Evolutionary conservation across 1,140 invertebrate genomes (phyloP).

Genomic region (Zaprionus kolodkinae): DNA sequence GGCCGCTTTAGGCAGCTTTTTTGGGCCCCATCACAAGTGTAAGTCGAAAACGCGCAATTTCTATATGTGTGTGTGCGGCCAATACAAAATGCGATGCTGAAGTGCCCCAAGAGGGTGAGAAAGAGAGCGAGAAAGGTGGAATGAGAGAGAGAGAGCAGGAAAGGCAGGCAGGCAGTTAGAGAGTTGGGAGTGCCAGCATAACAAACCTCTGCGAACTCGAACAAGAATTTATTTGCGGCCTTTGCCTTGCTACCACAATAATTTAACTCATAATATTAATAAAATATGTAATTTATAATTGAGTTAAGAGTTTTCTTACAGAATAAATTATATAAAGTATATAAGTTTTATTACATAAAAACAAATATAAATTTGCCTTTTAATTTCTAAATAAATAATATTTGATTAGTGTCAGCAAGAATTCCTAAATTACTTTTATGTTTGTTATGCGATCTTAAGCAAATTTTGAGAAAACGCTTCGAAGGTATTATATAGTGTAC

Average conservation of each 20-base stretch:
- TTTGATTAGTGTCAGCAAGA: no score
- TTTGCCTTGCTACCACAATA: not conserved
- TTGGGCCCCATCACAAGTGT: constrained; percentile 42
- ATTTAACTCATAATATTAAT: not conserved
- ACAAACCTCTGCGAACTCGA: not conserved
- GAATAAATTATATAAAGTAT: not conserved
- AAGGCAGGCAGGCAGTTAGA: not conserved
- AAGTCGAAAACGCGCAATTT: constrained; percentile 48
- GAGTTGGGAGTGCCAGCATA: constrained; percentile 4
- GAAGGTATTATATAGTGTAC: no score
- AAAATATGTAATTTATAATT: not conserved
- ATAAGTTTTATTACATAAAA: no score
- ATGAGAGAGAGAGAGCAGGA: no score
- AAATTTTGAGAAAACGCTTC: no score
- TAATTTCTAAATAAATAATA: no score
- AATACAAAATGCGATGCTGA: constrained; percentile 41
- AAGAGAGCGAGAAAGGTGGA: not conserved
- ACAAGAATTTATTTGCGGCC: not conserved
- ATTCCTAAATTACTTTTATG: not conserved
- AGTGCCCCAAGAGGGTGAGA: not conserved
- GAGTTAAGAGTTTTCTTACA: not conserved
- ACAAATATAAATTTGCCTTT: no score
- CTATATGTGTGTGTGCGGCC: constrained; percentile 37
- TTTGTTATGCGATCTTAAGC: no score
- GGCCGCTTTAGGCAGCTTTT: constrained; percentile 57